Evolutionary conservation across 2,888 invertebrate genomes (phyloP).

Genomic region (Agrochola macilenta): DNA sequence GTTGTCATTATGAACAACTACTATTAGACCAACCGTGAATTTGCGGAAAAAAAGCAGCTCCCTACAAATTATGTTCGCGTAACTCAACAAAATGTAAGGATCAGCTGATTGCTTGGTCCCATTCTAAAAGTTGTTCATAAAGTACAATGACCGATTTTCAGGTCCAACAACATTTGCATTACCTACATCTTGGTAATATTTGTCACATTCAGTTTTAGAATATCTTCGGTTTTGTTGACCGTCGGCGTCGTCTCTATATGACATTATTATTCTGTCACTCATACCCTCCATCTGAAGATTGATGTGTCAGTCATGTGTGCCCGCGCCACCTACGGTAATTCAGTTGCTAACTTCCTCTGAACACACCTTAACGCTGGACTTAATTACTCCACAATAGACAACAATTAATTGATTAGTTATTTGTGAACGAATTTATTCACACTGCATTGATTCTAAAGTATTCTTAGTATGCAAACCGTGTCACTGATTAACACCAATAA

Average conservation of each 20-base stretch:
- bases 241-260: not conserved
- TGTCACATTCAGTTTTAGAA: not conserved
- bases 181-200: no score
- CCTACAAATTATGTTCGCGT: no score
- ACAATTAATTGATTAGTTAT: not conserved
- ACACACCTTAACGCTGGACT: not conserved
- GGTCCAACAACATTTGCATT: no score
- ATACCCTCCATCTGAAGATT: not conserved
- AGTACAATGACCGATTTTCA: no score
- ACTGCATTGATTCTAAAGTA: not conserved
- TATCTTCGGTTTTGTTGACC: not conserved
- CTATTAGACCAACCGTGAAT: not conserved
- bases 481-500: not conserved
- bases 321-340: not conserved
- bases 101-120: no score
- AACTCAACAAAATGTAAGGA: no score
- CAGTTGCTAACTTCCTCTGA: not conserved
- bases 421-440: slow-evolving; percentile 6
- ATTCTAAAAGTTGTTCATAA: no score
- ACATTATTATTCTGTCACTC: not conserved
- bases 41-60: not conserved
- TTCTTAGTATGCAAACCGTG: not conserved
- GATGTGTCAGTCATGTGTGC: not conserved
- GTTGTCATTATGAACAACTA: not conserved
- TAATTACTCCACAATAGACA: slow-evolving; percentile 9